These are phyloP conservation scores for Mergus octosetaceus DNA, from an alignment of 2,797 vertebrate species.

Conservation along the genomic window DNA sequence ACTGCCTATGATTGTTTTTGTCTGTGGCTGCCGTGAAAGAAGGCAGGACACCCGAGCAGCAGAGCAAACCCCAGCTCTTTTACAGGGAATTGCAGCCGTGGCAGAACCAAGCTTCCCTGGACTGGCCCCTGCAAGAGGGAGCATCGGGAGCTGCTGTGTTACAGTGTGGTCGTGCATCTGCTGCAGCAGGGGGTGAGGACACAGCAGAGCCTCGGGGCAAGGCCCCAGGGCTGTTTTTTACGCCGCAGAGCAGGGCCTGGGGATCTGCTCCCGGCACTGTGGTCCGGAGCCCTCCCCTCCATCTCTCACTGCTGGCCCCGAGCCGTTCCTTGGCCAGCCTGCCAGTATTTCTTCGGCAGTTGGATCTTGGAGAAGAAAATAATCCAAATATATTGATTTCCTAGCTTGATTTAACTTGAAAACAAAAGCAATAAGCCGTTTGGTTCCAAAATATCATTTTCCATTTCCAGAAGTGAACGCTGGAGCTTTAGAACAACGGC, in stretches of 20 bases:
- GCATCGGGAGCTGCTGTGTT: accelerated
- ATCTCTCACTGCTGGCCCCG: neutral
- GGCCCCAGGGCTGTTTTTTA: neutral
- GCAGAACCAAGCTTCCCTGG: neutral
- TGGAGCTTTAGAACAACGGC: neutral
- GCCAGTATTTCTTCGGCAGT: neutral
- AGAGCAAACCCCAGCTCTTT: neutral
- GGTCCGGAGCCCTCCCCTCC: neutral
- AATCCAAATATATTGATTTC: neutral
- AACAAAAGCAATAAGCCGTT: neutral
- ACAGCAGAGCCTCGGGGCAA: neutral
- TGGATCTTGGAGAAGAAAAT: neutral
- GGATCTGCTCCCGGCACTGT: neutral
- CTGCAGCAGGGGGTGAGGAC: neutral
- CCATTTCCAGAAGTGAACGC: neutral
- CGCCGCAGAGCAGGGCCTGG: neutral
- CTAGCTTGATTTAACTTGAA: neutral
- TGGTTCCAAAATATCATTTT: neutral
- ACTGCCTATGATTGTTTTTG: neutral
- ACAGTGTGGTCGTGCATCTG: accelerated
- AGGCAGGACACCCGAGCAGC: neutral
- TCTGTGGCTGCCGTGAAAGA: neutral
- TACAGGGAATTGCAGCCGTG: neutral
- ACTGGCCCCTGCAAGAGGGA: neutral
- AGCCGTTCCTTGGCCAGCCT: neutral